Base-by-base conservation (phyloP, 2,113 vertebrate species). In the Pluvianellus socialis region DNA sequence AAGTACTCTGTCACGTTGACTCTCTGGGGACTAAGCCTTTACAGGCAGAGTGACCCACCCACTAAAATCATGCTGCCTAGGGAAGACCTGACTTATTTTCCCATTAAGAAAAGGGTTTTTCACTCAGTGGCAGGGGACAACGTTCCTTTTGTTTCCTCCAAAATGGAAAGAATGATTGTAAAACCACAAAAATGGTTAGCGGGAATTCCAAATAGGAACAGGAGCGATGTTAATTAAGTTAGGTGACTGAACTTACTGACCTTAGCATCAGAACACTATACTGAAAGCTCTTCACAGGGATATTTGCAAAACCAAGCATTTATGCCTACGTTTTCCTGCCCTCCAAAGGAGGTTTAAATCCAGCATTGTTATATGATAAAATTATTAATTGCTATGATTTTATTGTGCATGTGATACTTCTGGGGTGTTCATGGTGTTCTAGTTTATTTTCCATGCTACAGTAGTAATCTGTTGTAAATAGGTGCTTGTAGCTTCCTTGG, bases 161-260 rank as follows among this genome's bases (percentile, higher is more conserved):
- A 88, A 67, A 38, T 2, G 8, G 68, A 77, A 81, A 91, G 53
- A 65, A 56, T 55, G 20, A 79, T 44, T 70, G 35, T 33, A 82
- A 94, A 84, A 7, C 40, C 65, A 40, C 35, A 67, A 1, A 84
- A 59, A 6, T 4, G 1, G 12, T 77, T 20, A 5, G 68, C 68
- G 76, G 72, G 76, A 81, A 17, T 95, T 89, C 88, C 74, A 21
- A 33, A 15, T 3, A 9, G 71, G n/a, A 79, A 40, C 18, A 16
- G 52, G n/a, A 81, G 19, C 35, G 40, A 0, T 16, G 16, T 20
- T n/a, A 30, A 20, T n/a, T 0, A 2, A 18, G 47, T 4, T 40
- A 72, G 26, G 28, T 0, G 2, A 11, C 12, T 86, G 63, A 86
- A 71, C 50, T 86, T 49, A 4, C 74, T 58, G 55, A 83, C 52